phyloP scores from a whole-genome alignment of 2,113 vertebrate genomes.

The Acanthisitta chloris region DNA sequence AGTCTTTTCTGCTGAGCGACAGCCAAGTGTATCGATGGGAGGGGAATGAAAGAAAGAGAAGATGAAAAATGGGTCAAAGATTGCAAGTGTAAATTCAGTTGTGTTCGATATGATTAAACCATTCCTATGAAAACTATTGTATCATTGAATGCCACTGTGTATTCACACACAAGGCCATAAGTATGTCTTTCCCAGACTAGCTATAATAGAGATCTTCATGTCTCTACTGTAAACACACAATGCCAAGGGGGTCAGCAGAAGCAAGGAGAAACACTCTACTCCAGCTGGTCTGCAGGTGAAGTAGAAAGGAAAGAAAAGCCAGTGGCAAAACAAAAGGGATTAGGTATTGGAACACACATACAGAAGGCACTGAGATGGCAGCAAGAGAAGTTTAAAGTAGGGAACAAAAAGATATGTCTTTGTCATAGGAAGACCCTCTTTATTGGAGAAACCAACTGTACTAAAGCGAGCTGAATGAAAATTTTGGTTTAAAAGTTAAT shows the following conservation, averaged over 20 bases:
- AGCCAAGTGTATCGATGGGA: neutral
- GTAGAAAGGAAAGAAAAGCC: constrained; percentile 35
- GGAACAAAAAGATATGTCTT: neutral
- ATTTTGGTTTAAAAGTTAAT: neutral
- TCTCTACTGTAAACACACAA: constrained; percentile 42
- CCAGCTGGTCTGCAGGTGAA: constrained; percentile 42
- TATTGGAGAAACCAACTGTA: neutral
- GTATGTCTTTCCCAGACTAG: constrained; percentile 56
- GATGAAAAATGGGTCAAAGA: constrained; percentile 55
- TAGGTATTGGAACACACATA: neutral
- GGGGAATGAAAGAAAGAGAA: neutral
- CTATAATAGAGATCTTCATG: constrained; percentile 38
- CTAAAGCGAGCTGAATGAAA: constrained; percentile 13
- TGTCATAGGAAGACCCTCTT: neutral
- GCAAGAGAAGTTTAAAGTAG: neutral
- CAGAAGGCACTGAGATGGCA: neutral
- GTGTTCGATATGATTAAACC: constrained; percentile 50
- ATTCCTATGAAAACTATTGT: constrained; percentile 50
- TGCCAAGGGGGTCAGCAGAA: constrained; percentile 49
- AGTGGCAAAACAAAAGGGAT: neutral
- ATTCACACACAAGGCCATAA: constrained; percentile 45
- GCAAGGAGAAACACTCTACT: constrained; percentile 59
- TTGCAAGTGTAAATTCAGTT: constrained; percentile 31
- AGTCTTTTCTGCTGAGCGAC: neutral
- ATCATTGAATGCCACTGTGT: neutral